Conservation (phyloP, 2,888 invertebrate genomes). For the Drosophila prostipennis region DNA sequence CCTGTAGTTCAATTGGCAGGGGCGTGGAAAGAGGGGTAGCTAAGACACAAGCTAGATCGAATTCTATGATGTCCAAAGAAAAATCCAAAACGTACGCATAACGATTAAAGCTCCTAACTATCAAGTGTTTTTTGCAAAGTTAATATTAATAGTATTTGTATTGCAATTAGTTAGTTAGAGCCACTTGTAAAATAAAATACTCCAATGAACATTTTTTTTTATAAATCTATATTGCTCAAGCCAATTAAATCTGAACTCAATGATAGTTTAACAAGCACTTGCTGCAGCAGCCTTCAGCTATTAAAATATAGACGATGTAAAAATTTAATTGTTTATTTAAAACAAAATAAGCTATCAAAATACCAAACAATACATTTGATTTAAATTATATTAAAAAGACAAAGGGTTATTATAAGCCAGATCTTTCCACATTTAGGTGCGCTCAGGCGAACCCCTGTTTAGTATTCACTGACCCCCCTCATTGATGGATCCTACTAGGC, state of each 20-base stretch:
- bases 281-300: not conserved
- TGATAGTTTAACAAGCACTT: conserved; percentile 4
- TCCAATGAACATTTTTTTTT: not conserved
- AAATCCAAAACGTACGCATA: not conserved
- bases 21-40: conserved; percentile 1
- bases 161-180: not conserved
- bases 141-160: not conserved
- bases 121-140: not conserved
- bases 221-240: not conserved
- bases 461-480: conserved; percentile 31
- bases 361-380: not conserved
- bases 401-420: not conserved
- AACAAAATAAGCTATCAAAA: too few species aligned
- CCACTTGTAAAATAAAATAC: not conserved
- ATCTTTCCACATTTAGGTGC: not conserved
- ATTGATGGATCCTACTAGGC: conserved; percentile 15
- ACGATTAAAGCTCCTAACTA: not conserved
- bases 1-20: conserved; percentile 33
- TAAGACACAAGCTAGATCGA: not conserved
- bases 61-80: not conserved
- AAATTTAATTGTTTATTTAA: too few species aligned
- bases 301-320: too few species aligned
- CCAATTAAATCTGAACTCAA: not conserved
- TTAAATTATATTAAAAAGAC: not conserved
- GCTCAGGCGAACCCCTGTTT: not conserved